Conservation (phyloP, 2,113 vertebrate genomes). For the Equus quagga region DNA sequence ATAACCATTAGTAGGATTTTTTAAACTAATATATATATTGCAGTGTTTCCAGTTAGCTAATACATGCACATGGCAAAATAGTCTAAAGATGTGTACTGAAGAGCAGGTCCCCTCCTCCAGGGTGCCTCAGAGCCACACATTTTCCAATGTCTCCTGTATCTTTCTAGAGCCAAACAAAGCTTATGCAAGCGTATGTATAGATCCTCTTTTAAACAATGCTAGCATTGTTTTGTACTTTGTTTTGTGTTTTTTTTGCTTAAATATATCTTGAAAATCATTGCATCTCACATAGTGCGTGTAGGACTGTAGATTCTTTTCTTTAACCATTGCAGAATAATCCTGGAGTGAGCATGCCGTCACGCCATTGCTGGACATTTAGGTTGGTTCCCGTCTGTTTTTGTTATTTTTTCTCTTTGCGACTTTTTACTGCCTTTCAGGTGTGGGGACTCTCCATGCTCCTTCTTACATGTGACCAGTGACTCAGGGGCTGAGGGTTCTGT, state of each 20-base stretch:
- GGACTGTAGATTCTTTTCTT: background rate
- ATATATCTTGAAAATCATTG: background rate
- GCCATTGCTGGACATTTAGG: background rate
- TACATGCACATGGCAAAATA: background rate
- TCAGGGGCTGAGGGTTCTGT: background rate
- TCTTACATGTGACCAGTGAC: constrained; percentile 3
- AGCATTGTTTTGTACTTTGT: background rate
- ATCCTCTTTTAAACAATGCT: background rate
- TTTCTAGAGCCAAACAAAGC: background rate
- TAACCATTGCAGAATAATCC: background rate
- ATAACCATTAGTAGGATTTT: background rate
- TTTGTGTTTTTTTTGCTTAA: background rate
- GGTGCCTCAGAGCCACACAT: background rate
- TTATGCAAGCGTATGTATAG: background rate
- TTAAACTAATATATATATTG: background rate
- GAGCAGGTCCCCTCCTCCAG: fast-evolving
- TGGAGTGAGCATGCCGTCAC: background rate
- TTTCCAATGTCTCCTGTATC: background rate
- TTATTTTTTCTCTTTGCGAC: background rate
- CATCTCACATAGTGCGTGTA: too few species aligned
- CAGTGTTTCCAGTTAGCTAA: background rate
- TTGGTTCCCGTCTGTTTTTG: background rate
- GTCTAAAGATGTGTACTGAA: background rate
- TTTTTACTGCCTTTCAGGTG: constrained; percentile 4
- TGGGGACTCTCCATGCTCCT: background rate